Evolutionary conservation across 2,797 vertebrate genomes (phyloP).

Genomic region (Sebastes hopkinsi): DNA sequence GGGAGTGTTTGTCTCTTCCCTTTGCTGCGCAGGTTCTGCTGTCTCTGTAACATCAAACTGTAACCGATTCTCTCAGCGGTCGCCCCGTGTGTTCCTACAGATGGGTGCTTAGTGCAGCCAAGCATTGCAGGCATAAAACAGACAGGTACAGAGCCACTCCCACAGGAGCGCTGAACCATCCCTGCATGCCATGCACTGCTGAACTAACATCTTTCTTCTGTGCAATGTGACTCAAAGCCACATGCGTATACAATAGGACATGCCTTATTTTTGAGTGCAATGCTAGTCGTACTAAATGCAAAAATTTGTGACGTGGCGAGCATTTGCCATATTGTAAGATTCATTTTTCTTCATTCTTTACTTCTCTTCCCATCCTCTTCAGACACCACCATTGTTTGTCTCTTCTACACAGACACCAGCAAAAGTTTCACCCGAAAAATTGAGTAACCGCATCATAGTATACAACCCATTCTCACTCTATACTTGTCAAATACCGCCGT

Average conservation of each 20-base stretch:
- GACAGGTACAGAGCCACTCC: constrained; percentile 52
- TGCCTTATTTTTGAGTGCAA: neutral
- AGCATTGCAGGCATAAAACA: constrained; percentile 45
- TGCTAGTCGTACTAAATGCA: neutral
- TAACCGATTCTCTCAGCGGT: constrained; percentile 19
- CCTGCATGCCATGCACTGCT: constrained; percentile 20
- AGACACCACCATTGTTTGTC: neutral
- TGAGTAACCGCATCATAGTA: too few relatives aligned
- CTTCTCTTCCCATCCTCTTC: neutral
- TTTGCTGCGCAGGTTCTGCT: neutral
- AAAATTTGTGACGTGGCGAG: too few relatives aligned
- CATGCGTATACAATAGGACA: constrained; percentile 1
- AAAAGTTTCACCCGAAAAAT: too few relatives aligned
- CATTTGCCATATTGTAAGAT: neutral
- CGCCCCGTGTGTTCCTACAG: constrained; percentile 32
- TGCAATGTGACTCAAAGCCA: constrained; percentile 10
- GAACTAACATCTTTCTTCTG: constrained; percentile 28
- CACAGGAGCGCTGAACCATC: constrained; percentile 15
- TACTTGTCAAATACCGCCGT: too few relatives aligned
- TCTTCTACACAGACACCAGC: neutral
- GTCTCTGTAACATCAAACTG: neutral
- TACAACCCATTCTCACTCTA: too few relatives aligned
- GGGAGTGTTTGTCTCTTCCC: neutral
- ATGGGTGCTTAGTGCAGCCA: constrained; percentile 58
- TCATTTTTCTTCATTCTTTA: neutral